Conservation (phyloP, 2,113 vertebrate genomes). For the Lophochroa leadbeateri region DNA sequence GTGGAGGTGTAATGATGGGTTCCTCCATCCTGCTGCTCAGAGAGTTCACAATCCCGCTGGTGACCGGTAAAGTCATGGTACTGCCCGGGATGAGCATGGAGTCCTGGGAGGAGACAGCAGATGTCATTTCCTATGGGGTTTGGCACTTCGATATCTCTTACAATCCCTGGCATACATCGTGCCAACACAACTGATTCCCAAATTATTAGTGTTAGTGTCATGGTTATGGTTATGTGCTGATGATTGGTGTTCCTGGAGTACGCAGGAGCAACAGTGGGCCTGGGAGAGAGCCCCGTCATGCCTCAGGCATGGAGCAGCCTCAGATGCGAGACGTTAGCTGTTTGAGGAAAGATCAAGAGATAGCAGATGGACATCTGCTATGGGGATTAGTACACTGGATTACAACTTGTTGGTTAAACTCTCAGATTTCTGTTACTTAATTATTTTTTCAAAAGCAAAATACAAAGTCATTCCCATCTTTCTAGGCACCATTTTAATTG, state of each 20-base stretch:
- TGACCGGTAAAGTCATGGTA: background rate
- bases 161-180: background rate
- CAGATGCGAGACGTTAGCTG: background rate
- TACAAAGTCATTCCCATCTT: background rate
- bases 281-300: background rate
- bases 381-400: constrained; percentile 25
- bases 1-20: background rate
- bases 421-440: constrained; percentile 21
- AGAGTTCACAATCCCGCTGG: background rate
- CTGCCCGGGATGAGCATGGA: background rate
- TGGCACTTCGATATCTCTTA: background rate
- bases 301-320: background rate
- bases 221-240: background rate
- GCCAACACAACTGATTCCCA: background rate
- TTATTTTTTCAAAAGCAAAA: background rate
- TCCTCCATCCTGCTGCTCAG: background rate
- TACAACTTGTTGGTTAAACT: constrained; percentile 19
- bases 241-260: background rate
- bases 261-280: fast-evolving
- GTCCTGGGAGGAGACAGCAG: background rate
- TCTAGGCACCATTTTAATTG: background rate
- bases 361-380: background rate
- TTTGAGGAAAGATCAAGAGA: background rate
- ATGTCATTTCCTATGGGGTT: fast-evolving
- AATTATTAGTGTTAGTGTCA: background rate